These are phyloP conservation scores for Octodon degus DNA, from an alignment of 2,113 vertebrate genomes.

Conservation along the genomic window DNA sequence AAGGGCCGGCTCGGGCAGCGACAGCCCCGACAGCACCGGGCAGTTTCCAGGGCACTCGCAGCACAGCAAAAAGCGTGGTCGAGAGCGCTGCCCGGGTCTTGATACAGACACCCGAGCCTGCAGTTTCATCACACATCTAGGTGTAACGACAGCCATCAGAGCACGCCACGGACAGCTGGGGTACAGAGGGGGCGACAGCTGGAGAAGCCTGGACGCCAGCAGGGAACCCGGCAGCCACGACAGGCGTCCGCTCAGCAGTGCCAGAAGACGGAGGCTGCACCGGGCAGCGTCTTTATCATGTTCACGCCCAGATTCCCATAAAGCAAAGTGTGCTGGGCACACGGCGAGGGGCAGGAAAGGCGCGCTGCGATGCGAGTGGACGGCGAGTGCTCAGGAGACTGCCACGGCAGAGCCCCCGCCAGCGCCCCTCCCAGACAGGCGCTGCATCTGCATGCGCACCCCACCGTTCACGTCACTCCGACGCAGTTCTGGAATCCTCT, in stretches of 20 bases:
- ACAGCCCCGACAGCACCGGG: accelerated
- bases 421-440: no score
- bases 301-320: not conserved
- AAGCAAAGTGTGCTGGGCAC: not conserved
- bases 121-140: not conserved
- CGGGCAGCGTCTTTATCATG: not conserved
- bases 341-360: not conserved
- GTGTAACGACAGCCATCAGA: not conserved
- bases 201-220: not conserved
- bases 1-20: not conserved
- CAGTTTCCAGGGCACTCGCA: not conserved
- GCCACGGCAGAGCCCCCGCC: no score
- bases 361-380: not conserved
- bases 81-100: not conserved
- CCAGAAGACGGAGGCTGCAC: accelerated
- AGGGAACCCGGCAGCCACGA: not conserved
- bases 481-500: not conserved
- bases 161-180: not conserved
- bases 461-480: not conserved
- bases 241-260: not conserved
- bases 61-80: not conserved
- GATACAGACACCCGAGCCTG: not conserved
- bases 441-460: no score
- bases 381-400: not conserved
- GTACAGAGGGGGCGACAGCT: not conserved